Conservation (phyloP, 1,140 invertebrate species). For the Heliconius melpomene region DNA sequence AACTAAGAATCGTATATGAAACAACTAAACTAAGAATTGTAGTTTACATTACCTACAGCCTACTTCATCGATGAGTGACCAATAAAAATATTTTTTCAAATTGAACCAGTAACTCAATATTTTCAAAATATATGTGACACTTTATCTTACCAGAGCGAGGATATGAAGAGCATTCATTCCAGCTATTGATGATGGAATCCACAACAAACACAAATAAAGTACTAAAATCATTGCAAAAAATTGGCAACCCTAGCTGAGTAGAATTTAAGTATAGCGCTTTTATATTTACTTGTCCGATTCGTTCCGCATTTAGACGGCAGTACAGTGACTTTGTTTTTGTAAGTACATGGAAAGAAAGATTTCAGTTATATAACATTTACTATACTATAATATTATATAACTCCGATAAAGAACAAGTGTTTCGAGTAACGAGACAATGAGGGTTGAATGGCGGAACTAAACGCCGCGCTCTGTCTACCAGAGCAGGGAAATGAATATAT, state of each 20-base stretch:
- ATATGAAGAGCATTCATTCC: not conserved
- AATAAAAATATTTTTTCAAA: too few relatives aligned
- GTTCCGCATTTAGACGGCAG: constrained; percentile 13
- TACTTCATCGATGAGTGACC: too few relatives aligned
- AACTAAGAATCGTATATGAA: too few relatives aligned
- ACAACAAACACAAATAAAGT: not conserved
- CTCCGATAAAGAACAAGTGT: not conserved
- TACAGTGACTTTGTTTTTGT: constrained; percentile 18
- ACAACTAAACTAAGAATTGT: too few relatives aligned
- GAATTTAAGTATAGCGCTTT: constrained; percentile 19
- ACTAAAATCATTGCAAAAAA: not conserved
- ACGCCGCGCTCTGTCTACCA: not conserved
- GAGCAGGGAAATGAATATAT: too few relatives aligned
- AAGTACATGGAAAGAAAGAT: not conserved
- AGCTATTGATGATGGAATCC: not conserved
- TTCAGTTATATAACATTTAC: not conserved
- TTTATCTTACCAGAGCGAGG: not conserved
- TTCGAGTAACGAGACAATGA: not conserved
- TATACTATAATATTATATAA: not conserved
- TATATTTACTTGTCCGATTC: constrained; percentile 25
- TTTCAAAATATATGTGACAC: too few relatives aligned
- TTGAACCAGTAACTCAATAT: too few relatives aligned
- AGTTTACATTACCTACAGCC: too few relatives aligned
- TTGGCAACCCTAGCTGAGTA: not conserved
- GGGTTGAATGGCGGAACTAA: not conserved